Percentiles rank a stretch among this genome's conserved stretches.
Evolutionary conservation across 2,113 vertebrate species (phyloP).

Genomic region (Eonycteris spelaea): DNA sequence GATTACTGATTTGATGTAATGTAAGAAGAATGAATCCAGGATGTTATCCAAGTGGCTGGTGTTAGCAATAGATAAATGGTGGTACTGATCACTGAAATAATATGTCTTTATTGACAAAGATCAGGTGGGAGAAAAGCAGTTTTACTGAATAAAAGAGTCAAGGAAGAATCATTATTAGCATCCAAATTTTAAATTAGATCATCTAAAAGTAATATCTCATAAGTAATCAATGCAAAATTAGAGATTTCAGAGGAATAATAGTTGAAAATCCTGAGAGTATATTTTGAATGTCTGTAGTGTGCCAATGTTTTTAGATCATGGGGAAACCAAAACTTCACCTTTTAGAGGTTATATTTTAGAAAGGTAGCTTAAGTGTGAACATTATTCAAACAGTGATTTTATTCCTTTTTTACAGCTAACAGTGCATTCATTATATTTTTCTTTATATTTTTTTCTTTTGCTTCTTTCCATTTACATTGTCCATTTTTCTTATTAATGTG

Average conservation of each 20-base stretch:
- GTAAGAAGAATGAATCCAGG: not conserved
- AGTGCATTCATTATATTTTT: not conserved
- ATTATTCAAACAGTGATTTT: not conserved
- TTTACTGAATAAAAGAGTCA: not conserved
- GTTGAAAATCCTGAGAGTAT: not conserved
- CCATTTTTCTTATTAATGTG: not conserved
- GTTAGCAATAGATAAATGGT: not conserved
- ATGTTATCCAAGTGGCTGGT: not conserved
- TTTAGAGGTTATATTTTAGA: not conserved
- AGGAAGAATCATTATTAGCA: not conserved
- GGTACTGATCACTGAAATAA: slow-evolving; percentile 1
- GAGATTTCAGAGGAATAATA: not conserved
- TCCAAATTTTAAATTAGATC: not conserved
- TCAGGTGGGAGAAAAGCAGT: not conserved
- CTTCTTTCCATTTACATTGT: not conserved
- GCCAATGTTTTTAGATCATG: not conserved
- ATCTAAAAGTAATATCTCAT: not conserved
- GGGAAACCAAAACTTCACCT: not conserved
- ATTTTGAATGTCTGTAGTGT: not conserved
- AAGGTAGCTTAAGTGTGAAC: not conserved
- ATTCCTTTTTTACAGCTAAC: not conserved
- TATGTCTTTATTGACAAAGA: not conserved
- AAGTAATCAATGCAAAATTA: not conserved
- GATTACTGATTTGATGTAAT: not conserved
- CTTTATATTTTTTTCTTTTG: not conserved